phyloP scores from a whole-genome alignment of 2,113 vertebrate genomes.

The Ia io region DNA sequence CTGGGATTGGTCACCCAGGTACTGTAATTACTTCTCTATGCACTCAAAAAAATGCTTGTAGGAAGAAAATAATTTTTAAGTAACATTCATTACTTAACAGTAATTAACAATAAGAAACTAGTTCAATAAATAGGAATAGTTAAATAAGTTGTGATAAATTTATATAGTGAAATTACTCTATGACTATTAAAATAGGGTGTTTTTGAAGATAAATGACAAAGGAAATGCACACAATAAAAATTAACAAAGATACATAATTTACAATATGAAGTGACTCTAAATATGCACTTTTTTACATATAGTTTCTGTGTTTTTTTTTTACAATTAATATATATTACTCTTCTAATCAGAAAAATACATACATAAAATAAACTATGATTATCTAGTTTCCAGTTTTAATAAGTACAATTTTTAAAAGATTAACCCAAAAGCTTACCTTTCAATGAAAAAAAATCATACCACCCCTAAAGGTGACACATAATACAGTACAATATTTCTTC shows the following conservation, averaged over 20 bases:
- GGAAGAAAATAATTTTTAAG: constrained; percentile 32
- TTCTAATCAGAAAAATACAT: constrained; percentile 68
- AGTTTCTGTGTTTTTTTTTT: constrained; percentile 48
- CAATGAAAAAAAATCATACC: constrained; percentile 25
- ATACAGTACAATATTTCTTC: constrained; percentile 6
- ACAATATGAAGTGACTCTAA: not conserved
- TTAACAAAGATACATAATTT: not conserved
- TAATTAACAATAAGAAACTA: constrained; percentile 33
- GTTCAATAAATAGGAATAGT: not conserved
- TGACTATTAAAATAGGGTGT: not conserved
- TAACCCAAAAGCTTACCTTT: constrained; percentile 42
- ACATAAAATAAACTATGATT: constrained; percentile 64
- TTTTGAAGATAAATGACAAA: constrained; percentile 36
- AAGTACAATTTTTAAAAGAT: constrained; percentile 35
- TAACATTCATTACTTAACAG: constrained; percentile 13
- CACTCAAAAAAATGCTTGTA: not conserved
- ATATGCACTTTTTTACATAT: constrained; percentile 25
- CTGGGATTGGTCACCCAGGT: no score
- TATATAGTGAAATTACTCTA: not conserved
- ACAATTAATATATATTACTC: constrained; percentile 67
- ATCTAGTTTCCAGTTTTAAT: constrained; percentile 30
- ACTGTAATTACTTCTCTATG: not conserved
- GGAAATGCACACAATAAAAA: not conserved
- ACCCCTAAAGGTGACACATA: constrained; percentile 13
- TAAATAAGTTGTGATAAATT: constrained; percentile 18